Base-by-base conservation (phyloP, 2,888 invertebrate species). In the Conops quadrifasciatus region DNA sequence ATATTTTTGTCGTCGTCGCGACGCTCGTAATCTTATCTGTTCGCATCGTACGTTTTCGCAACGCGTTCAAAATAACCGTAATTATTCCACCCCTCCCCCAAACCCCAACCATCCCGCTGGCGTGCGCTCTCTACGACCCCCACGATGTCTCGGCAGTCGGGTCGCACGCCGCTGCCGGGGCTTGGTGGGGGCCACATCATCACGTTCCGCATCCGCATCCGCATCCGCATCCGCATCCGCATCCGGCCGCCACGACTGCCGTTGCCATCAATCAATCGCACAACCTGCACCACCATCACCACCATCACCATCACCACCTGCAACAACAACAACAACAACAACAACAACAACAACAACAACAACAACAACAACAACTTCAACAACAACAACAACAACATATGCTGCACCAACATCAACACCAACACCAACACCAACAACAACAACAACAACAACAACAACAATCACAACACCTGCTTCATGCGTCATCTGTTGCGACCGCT, bases 91-190 rank as follows among this genome's bases (percentile, higher is more conserved):
- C 86, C 84, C 87, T 84, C 78, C 86, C 86, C 83, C 84, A 85
- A 82, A 84, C 85, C 83, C 82, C 82, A 86, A 87, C 86, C 84
- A 85, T 87, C 86, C 87, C 86, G 85, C 86, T 86, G 86, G 86
- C 86, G 86, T 86, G 86, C 84, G 86, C 86, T 84, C 84, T 86
- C 78, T 86, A 86, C 87, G 86, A 87, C 86, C 86, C 86, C 87
- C 86, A 87, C 86, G 86, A 86, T 86, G 87, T 87, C 86, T 84
- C 86, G 87, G 86, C 86, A 86, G 86, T 83, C 82, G 82, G 86
- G 86, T 86, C 86, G 85, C 86, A 86, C 87, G 86, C 85, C 85
- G 82, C 86, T 86, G 86, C 86, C 87, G 87, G 86, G 87, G 83
- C 85, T 82, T 86, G 87, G 87, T 86, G 86, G 86, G 86, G 86